Evolutionary conservation across 2,888 invertebrate species (phyloP).

Genomic region (Stramonita haemastoma): DNA sequence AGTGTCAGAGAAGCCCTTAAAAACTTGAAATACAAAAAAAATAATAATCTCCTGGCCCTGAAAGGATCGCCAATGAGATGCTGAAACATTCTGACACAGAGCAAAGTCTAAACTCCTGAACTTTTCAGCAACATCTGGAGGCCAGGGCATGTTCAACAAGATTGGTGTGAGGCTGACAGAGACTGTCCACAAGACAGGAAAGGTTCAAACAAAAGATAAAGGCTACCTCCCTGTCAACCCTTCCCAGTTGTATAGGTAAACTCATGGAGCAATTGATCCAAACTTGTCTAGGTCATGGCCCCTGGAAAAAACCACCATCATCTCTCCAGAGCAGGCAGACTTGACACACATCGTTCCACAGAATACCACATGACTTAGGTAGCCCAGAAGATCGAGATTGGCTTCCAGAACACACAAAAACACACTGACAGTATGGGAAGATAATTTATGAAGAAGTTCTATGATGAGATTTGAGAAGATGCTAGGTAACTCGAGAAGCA

Average conservation of each 20-base stretch:
- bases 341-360: conserved; percentile 16
- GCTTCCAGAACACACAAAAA: too few species aligned
- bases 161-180: conserved; percentile 22
- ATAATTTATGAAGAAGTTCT: too few species aligned
- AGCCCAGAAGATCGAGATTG: too few species aligned
- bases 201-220: neutral
- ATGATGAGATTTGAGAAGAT: too few species aligned
- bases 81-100: neutral
- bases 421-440: too few species aligned
- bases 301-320: conserved; percentile 3
- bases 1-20: neutral
- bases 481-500: too few species aligned
- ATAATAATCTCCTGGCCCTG: conserved; percentile 18
- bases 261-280: conserved; percentile 16
- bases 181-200: conserved; percentile 30
- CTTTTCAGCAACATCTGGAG: conserved; percentile 34
- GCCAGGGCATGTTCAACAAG: neutral
- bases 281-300: neutral
- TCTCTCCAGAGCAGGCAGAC: conserved; percentile 33
- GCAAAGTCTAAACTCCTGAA: neutral
- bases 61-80: conserved; percentile 30
- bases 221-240: conserved; percentile 23
- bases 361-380: conserved; percentile 7
- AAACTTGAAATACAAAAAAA: neutral
- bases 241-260: conserved; percentile 18